Percentiles rank a stretch among this genome's conserved stretches.
phyloP scores from a whole-genome alignment of 2,797 vertebrate genomes.

The Nannoperca obscura region DNA sequence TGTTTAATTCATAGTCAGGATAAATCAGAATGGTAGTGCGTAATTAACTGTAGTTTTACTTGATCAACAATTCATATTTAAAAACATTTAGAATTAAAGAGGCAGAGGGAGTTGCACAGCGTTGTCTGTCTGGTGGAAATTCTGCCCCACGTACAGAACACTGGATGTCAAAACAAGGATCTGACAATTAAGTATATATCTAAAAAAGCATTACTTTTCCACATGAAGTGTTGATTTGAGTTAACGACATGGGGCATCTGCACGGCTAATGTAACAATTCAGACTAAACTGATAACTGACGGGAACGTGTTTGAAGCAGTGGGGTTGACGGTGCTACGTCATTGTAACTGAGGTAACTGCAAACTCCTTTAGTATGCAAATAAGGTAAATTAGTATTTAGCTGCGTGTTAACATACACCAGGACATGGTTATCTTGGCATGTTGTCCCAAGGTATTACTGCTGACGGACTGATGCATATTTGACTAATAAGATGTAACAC shows the following conservation, averaged over 20 bases:
- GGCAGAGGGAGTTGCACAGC: neutral
- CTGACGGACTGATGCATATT: neutral
- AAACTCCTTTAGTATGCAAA: neutral
- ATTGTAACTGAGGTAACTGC: conserved; percentile 2
- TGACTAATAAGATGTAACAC: neutral
- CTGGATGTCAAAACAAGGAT: neutral
- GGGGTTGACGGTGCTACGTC: neutral
- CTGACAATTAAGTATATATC: neutral
- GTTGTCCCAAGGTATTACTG: neutral
- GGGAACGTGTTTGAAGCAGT: neutral
- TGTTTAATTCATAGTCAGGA: neutral
- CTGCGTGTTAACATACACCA: conserved; percentile 15
- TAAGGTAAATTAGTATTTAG: conserved; percentile 5
- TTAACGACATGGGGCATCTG: conserved; percentile 15
- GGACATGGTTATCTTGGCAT: neutral
- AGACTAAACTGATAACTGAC: neutral
- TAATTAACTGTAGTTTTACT: neutral
- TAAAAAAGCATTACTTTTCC: conserved; percentile 20
- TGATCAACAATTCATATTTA: neutral
- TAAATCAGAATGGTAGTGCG: neutral
- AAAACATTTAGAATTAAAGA: neutral
- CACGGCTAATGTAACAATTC: conserved; percentile 1
- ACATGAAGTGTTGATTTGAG: conserved; percentile 41
- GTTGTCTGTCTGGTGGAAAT: neutral
- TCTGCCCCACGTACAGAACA: neutral